Conservation (phyloP, 2,113 vertebrate species). For the Prolemur simus region DNA sequence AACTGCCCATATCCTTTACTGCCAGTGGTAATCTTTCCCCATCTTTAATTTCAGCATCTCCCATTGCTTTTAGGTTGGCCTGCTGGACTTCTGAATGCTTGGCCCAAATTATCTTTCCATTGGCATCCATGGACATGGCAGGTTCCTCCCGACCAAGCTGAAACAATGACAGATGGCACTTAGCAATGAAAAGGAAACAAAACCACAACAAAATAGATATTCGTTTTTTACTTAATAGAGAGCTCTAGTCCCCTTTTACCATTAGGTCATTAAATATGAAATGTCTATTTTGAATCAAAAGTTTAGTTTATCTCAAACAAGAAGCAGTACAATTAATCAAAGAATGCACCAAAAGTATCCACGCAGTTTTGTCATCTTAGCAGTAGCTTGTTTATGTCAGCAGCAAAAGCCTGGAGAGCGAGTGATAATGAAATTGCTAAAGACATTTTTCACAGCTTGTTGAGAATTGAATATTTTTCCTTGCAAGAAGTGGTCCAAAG, state of each 20-base stretch:
- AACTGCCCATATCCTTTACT: conserved; percentile 99
- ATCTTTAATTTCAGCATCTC: conserved; percentile 97
- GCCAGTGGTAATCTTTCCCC: conserved; percentile 96
- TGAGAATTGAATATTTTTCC: no score
- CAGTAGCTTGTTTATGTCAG: no score
- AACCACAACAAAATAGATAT: background rate
- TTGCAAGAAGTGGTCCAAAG: no score
- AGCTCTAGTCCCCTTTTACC: background rate
- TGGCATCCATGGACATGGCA: conserved; percentile 99
- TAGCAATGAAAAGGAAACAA: conserved; percentile 6
- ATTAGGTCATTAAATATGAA: no score
- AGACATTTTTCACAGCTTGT: no score
- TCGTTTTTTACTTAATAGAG: background rate
- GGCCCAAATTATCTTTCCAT: conserved; percentile 99
- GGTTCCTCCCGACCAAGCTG: conserved; percentile 98
- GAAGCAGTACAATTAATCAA: no score
- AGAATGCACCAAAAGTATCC: no score
- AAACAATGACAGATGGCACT: conserved; percentile 28
- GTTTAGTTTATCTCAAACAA: no score
- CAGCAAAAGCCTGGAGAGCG: no score
- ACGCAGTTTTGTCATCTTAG: no score
- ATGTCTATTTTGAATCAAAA: no score
- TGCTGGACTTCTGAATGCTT: conserved; percentile 98
- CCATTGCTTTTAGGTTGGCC: conserved; percentile 99
- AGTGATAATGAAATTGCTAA: no score